phyloP scores from a whole-genome alignment of 1,140 invertebrate genomes.

The Diorhabda elongata region DNA sequence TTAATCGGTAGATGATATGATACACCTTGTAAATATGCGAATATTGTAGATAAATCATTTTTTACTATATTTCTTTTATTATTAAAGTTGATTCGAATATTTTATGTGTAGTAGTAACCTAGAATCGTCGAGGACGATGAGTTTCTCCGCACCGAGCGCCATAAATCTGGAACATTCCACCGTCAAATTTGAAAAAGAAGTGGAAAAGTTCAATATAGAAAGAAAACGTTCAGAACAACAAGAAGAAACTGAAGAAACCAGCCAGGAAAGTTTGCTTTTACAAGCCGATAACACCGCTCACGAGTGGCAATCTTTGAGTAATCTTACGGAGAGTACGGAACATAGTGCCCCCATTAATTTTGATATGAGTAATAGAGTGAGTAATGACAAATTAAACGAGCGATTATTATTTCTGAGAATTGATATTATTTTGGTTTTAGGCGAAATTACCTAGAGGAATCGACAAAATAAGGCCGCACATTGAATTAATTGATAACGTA shows the following conservation, averaged over 20 bases:
- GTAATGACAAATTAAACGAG: conserved; percentile 3
- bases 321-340: conserved; percentile 82
- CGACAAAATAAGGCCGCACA: conserved; percentile 92
- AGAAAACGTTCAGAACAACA: conserved; percentile 28
- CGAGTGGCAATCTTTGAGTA: conserved; percentile 75
- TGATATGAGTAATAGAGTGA: conserved; percentile 86
- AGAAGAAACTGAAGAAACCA: conserved; percentile 35
- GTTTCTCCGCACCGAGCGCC: conserved; percentile 78
- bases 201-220: conserved; percentile 27
- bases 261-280: conserved; percentile 52
- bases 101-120: conserved; percentile 46
- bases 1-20: no score
- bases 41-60: no score
- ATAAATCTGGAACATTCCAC: conserved; percentile 75
- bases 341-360: conserved; percentile 85
- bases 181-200: conserved; percentile 61
- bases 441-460: conserved; percentile 94
- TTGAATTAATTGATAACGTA: conserved; percentile 94
- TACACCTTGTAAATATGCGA: no score
- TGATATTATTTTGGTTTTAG: conserved; percentile 47
- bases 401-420: not conserved
- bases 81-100: not conserved
- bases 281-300: conserved; percentile 52
- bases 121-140: conserved; percentile 66
- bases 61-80: no score